Evolutionary conservation across 1,140 invertebrate genomes (phyloP).

Genomic region (Phymorhynchus buccinoides): DNA sequence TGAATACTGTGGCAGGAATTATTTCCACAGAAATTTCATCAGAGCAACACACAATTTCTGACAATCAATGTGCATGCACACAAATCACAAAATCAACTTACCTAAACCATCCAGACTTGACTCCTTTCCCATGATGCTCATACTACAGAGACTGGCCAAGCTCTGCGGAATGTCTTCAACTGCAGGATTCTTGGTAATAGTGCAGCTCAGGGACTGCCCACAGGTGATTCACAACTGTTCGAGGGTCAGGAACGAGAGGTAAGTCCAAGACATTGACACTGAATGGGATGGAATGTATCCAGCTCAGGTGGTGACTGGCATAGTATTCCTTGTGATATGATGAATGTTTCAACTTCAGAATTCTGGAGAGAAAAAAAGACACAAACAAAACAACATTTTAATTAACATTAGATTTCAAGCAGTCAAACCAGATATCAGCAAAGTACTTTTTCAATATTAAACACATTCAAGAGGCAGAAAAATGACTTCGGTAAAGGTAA

Average conservation of each 20-base stretch:
- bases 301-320: background rate
- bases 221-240: background rate
- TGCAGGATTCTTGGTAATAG: background rate
- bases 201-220: background rate
- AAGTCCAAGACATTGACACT: background rate
- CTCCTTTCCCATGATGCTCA: conserved; percentile 61
- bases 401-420: no score
- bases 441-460: no score
- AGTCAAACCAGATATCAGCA: no score
- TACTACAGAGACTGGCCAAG: background rate
- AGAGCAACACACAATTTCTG: no score
- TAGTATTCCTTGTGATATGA: background rate
- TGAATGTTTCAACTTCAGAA: no score
- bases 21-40: no score
- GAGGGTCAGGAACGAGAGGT: background rate
- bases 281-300: background rate
- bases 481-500: no score
- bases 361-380: no score
- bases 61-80: no score
- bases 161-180: background rate
- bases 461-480: no score
- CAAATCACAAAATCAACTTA: conserved; percentile 43
- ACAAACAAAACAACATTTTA: no score
- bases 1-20: no score
- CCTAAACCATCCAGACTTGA: conserved; percentile 63